Percentiles rank a stretch among this genome's conserved stretches.
phyloP scores from a whole-genome alignment of 2,797 vertebrate genomes.

The Microctenopoma stevenorrisi region DNA sequence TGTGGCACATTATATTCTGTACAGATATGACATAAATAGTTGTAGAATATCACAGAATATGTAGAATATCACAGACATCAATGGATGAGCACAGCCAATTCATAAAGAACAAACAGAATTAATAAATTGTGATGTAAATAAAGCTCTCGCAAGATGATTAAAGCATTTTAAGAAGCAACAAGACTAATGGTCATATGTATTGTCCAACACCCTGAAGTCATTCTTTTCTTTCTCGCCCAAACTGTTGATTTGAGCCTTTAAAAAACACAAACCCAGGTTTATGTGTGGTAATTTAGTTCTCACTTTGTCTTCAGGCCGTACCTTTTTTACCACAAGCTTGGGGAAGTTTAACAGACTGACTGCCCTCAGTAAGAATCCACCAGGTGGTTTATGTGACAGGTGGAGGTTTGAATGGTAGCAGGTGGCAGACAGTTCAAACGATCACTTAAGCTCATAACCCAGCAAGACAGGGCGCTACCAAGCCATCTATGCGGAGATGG shows the following conservation, averaged over 20 bases:
- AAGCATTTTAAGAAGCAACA: not conserved
- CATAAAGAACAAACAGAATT: not conserved
- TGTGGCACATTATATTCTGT: no score
- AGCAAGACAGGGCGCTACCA: constrained; percentile 14
- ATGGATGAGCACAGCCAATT: not conserved
- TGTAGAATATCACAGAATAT: no score
- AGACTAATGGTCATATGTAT: not conserved
- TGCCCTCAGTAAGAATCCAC: constrained; percentile 47
- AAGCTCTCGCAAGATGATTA: not conserved
- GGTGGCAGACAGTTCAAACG: constrained; percentile 60
- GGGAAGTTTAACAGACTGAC: constrained; percentile 50
- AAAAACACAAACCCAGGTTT: not conserved
- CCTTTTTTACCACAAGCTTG: constrained; percentile 47
- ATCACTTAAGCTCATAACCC: constrained; percentile 30
- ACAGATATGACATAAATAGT: no score
- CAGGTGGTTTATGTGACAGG: constrained; percentile 75
- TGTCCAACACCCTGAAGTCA: not conserved
- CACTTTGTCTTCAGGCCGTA: constrained; percentile 35
- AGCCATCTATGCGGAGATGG: constrained; percentile 13
- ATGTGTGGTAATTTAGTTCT: not conserved
- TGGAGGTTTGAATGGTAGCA: constrained; percentile 75
- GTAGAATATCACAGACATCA: not conserved
- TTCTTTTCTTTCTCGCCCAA: not conserved
- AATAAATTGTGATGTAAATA: not conserved
- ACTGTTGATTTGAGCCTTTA: not conserved